Evolutionary conservation across 2,797 vertebrate species (phyloP).

Genomic region (Acrossocheilus wenchowensis): DNA sequence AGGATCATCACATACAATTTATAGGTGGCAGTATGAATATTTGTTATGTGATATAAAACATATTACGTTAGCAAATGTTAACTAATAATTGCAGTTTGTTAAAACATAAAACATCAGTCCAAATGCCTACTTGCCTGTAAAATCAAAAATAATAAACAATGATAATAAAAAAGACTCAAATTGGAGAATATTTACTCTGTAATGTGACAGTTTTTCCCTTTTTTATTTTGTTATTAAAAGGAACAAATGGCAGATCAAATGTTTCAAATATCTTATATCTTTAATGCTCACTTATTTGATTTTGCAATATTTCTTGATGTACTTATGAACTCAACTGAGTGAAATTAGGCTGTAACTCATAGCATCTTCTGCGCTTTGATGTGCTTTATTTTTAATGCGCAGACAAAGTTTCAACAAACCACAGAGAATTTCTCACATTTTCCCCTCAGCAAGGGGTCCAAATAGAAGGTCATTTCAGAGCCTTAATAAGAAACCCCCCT

Average conservation of each 20-base stretch:
- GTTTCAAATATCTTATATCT: background rate
- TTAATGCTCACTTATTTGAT: background rate
- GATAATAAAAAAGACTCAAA: background rate
- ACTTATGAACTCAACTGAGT: background rate
- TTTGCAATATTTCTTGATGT: background rate
- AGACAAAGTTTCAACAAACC: conserved; percentile 62
- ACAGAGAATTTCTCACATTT: conserved; percentile 77
- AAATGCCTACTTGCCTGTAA: background rate
- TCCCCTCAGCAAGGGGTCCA: conserved; percentile 74
- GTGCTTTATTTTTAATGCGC: conserved; percentile 25
- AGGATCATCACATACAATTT: background rate
- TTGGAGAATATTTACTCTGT: background rate
- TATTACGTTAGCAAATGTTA: background rate
- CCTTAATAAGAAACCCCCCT: conserved; percentile 60
- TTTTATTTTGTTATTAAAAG: background rate
- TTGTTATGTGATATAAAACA: background rate
- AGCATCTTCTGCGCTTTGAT: conserved; percentile 29
- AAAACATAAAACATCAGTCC: background rate
- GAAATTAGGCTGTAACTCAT: background rate
- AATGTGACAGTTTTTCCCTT: background rate
- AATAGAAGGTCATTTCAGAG: conserved; percentile 67
- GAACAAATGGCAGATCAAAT: background rate
- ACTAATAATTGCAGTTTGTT: conserved; percentile 1
- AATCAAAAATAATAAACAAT: background rate
- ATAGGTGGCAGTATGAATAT: background rate